Percentiles rank a stretch among this genome's conserved stretches.
phyloP scores from a whole-genome alignment of 2,113 vertebrate species.

The Cinclus cinclus region DNA sequence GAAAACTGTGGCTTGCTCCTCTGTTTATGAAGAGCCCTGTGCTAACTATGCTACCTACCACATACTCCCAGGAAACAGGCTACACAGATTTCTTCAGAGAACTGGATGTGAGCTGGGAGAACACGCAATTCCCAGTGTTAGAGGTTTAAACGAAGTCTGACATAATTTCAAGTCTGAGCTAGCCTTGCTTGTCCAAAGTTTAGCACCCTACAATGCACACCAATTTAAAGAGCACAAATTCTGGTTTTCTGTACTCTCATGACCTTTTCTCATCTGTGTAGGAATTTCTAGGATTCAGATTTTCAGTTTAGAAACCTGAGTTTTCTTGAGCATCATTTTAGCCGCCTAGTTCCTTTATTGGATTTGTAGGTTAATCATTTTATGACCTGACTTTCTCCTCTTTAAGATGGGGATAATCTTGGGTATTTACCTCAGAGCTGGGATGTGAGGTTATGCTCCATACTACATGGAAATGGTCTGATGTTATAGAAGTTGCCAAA shows the following conservation, averaged over 20 bases:
- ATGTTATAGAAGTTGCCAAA: background rate
- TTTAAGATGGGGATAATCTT: background rate
- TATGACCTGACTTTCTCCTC: background rate
- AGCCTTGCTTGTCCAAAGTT: background rate
- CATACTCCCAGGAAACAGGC: background rate
- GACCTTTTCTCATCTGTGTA: background rate
- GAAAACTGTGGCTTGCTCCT: background rate
- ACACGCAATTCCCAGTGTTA: accelerated
- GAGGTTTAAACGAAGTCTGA: background rate
- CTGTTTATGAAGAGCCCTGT: background rate
- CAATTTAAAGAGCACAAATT: background rate
- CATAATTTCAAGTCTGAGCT: background rate
- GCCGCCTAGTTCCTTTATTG: background rate
- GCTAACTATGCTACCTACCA: background rate
- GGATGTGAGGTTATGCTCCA: background rate
- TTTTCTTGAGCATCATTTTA: background rate
- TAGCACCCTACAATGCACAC: background rate
- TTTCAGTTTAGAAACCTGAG: background rate
- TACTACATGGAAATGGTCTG: background rate
- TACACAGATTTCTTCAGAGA: background rate
- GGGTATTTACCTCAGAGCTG: background rate
- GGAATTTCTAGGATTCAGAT: background rate
- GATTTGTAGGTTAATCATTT: background rate
- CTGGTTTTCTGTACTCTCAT: background rate
- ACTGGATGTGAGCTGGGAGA: background rate